phyloP scores from a whole-genome alignment of 1,140 invertebrate species.

The Ceratosolen solmsi region DNA sequence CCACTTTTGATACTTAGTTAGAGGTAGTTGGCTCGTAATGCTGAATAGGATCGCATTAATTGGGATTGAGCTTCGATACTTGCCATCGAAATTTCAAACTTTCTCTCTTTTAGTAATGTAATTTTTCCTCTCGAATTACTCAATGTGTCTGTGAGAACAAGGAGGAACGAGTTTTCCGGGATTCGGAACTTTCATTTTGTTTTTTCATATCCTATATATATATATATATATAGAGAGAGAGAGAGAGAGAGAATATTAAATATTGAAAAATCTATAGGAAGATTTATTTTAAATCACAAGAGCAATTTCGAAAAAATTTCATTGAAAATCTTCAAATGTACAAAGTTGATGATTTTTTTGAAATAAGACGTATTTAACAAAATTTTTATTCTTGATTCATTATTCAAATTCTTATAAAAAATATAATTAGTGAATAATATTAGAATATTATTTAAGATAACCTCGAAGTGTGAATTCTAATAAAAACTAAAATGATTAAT shows the following conservation, averaged over 20 bases:
- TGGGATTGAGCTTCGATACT: neutral
- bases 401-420: too few species aligned
- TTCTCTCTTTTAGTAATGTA: neutral
- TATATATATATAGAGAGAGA: too few species aligned
- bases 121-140: neutral
- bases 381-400: neutral
- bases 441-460: too few species aligned
- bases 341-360: neutral
- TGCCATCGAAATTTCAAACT: neutral
- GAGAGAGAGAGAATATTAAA: too few species aligned
- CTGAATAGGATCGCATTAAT: neutral
- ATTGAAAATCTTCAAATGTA: too few species aligned
- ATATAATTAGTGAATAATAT: too few species aligned
- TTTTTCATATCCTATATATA: neutral
- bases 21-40: conserved; percentile 4
- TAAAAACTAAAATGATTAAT: too few species aligned
- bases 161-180: neutral
- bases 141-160: neutral
- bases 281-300: too few species aligned
- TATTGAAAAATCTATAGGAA: neutral
- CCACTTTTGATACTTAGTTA: too few species aligned
- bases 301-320: too few species aligned
- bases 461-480: too few species aligned
- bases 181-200: neutral
- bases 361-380: neutral